These are phyloP conservation scores for Limosa lapponica DNA, from an alignment of 2,797 vertebrate species.

Conservation along the genomic window DNA sequence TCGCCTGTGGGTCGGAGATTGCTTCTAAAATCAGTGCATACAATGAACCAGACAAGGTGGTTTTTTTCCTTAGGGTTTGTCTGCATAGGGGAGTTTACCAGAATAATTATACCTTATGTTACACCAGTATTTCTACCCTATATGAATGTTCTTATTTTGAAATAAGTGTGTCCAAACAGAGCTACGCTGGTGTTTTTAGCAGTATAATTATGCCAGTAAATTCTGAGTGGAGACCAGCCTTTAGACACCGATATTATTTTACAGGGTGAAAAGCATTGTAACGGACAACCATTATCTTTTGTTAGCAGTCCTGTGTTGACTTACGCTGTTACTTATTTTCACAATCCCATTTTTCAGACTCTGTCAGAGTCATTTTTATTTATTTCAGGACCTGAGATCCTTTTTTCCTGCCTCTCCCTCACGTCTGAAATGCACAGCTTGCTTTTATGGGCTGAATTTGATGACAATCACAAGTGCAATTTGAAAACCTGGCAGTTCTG, in stretches of 20 bases:
- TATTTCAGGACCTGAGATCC: background rate
- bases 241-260: background rate
- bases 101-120: slow-evolving; percentile 7
- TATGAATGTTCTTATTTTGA: slow-evolving; percentile 15
- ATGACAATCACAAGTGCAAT: background rate
- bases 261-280: background rate
- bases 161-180: background rate
- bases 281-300: background rate
- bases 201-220: background rate
- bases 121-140: background rate
- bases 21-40: background rate
- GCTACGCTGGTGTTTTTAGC: background rate
- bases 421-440: background rate
- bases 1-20: accelerated
- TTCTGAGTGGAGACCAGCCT: background rate
- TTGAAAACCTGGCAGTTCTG: background rate
- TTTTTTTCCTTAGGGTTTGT: background rate
- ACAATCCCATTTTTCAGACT: background rate
- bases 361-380: background rate
- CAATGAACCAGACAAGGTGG: background rate
- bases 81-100: background rate
- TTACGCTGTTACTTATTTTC: background rate
- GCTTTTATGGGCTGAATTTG: background rate
- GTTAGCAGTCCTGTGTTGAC: background rate
- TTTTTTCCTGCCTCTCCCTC: background rate